These are phyloP conservation scores for Myathropa florea DNA, from an alignment of 2,888 invertebrate genomes.

Conservation along the genomic window DNA sequence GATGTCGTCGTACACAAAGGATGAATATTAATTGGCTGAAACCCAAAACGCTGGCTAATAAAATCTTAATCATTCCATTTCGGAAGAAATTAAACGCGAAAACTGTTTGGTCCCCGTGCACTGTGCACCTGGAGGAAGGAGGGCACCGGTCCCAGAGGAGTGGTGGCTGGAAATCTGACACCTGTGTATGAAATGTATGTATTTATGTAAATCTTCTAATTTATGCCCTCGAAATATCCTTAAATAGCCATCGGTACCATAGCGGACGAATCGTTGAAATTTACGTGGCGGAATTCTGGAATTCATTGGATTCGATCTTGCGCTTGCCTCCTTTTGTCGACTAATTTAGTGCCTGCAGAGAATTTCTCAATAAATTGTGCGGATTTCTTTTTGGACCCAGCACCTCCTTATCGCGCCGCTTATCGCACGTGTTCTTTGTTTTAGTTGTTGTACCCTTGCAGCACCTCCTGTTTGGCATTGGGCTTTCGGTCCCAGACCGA, in stretches of 20 bases:
- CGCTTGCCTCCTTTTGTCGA: conserved; percentile 61
- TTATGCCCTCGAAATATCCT: conserved; percentile 70
- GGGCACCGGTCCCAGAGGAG: conserved; percentile 16
- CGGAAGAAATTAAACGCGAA: conserved; percentile 69
- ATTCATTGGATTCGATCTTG: conserved; percentile 69
- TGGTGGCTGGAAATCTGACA: conserved; percentile 68
- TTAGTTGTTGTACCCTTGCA: conserved; percentile 46
- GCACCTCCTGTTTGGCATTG: conserved; percentile 6
- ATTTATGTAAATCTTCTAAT: conserved; percentile 71
- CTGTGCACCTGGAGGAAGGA: conserved; percentile 21
- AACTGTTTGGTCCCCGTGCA: conserved; percentile 12
- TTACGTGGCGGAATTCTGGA: conserved; percentile 64
- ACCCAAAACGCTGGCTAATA: conserved; percentile 71
- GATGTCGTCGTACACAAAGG: conserved; percentile 64
- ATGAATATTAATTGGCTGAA: conserved; percentile 71
- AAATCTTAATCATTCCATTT: conserved; percentile 71
- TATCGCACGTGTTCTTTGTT: conserved; percentile 62
- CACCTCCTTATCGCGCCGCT: conserved; percentile 65
- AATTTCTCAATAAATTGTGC: conserved; percentile 70
- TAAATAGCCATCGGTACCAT: conserved; percentile 66
- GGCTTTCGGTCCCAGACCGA: conserved; percentile 52
- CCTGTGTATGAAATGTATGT: conserved; percentile 70
- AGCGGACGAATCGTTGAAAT: conserved; percentile 53
- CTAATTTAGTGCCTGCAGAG: conserved; percentile 69
- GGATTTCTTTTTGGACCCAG: conserved; percentile 56